Percentiles rank a stretch among this genome's conserved stretches.
These are phyloP conservation scores for Caenorhabditis panamensis DNA, from an alignment of 2,888 invertebrate species.

Conservation along the genomic window DNA sequence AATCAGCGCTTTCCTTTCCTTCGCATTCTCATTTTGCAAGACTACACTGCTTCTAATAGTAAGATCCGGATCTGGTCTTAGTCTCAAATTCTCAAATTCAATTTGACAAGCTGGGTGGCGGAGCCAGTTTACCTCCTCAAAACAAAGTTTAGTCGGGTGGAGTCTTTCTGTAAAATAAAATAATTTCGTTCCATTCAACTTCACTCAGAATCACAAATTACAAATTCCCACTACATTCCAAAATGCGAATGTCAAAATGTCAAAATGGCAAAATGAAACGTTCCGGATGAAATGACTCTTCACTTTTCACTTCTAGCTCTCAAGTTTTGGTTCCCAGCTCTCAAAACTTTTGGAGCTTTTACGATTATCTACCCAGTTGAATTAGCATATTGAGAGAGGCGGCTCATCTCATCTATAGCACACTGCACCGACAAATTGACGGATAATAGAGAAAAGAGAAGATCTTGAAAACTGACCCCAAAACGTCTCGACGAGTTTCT, in stretches of 20 bases:
- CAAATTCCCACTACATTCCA: not conserved
- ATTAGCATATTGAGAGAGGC: constrained; percentile 54
- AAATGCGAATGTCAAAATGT: not conserved
- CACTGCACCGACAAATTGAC: constrained; percentile 39
- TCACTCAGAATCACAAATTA: not conserved
- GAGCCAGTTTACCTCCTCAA: constrained; percentile 44
- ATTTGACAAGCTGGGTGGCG: constrained; percentile 5
- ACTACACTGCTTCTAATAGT: not conserved
- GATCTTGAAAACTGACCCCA: constrained; percentile 43
- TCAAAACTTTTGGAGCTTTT: constrained; percentile 32
- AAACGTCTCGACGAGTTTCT: not conserved
- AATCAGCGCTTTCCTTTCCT: constrained; percentile 10
- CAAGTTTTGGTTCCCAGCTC: too few relatives aligned
- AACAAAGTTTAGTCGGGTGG: constrained; percentile 17
- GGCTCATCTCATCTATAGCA: constrained; percentile 45
- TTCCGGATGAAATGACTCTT: constrained; percentile 58
- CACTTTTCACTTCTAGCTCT: too few relatives aligned
- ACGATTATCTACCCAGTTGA: constrained; percentile 50
- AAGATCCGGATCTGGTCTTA: not conserved
- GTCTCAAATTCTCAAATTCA: constrained; percentile 30
- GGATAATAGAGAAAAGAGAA: constrained; percentile 43
- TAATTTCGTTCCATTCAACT: not conserved
- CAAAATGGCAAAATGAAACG: constrained; percentile 12
- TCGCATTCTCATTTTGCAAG: not conserved
- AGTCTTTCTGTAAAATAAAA: not conserved